phyloP scores from a whole-genome alignment of 1,140 invertebrate genomes.

The Drosophila setifemur region DNA sequence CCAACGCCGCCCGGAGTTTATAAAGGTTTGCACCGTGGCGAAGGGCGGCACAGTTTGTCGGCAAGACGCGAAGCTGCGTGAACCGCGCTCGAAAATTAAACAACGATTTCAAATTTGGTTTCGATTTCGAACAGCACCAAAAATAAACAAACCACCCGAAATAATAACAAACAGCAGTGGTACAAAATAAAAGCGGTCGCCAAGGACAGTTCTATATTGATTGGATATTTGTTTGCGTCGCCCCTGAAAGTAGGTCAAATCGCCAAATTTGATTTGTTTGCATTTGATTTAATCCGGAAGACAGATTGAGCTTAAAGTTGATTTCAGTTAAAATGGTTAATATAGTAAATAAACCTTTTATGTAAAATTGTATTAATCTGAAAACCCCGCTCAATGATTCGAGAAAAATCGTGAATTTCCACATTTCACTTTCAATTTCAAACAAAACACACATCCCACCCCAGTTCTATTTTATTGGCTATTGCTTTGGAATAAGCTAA shows the following conservation, averaged over 20 bases:
- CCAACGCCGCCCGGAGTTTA: constrained; percentile 52
- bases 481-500: too few species aligned
- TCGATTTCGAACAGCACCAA: neutral
- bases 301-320: too few species aligned
- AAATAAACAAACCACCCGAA: constrained; percentile 20
- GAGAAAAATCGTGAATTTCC: too few species aligned
- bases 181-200: neutral
- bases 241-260: constrained; percentile 21
- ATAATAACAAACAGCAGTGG: constrained; percentile 2
- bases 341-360: too few species aligned
- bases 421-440: too few species aligned
- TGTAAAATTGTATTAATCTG: too few species aligned
- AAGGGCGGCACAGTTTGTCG: constrained; percentile 67
- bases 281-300: constrained; percentile 1
- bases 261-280: neutral
- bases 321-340: too few species aligned
- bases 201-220: constrained; percentile 40
- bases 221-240: constrained; percentile 18
- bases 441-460: too few species aligned
- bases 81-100: constrained; percentile 41
- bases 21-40: constrained; percentile 54
- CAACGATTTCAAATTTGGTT: constrained; percentile 8
- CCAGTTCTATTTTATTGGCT: neutral
- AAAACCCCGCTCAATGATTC: too few species aligned
- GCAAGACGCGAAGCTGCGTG: constrained; percentile 60